phyloP scores from a whole-genome alignment of 2,888 invertebrate species.

The Pyrgus malvae region DNA sequence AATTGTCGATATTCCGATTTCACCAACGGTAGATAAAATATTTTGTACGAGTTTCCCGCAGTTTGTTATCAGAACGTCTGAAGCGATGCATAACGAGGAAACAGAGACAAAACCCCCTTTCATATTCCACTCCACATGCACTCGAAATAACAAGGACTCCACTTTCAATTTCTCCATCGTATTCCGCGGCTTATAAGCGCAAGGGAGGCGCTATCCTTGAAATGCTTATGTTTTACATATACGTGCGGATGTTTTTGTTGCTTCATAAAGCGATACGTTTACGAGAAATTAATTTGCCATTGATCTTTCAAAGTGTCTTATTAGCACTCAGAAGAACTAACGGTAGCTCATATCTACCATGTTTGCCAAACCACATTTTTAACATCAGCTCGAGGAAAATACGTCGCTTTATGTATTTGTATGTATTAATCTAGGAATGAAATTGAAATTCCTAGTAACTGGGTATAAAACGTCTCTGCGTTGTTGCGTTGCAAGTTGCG shows the following conservation, averaged over 20 bases:
- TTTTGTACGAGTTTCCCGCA: conserved; percentile 48
- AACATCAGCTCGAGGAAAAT: no score
- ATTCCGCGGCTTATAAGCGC: conserved; percentile 58
- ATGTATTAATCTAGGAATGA: no score
- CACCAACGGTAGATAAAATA: conserved; percentile 41
- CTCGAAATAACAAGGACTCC: conserved; percentile 79
- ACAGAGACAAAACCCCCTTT: conserved; percentile 72
- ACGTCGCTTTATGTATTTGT: no score
- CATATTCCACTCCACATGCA: conserved; percentile 73
- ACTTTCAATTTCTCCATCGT: conserved; percentile 70
- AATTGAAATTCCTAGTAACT: no score
- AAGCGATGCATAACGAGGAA: conserved; percentile 71
- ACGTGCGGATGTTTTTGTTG: conserved; percentile 52
- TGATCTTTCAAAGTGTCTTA: no score
- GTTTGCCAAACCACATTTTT: no score
- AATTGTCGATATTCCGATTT: conserved; percentile 26
- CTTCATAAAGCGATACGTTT: conserved; percentile 44
- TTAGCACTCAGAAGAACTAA: no score
- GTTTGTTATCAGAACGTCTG: conserved; percentile 76
- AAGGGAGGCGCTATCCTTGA: conserved; percentile 51
- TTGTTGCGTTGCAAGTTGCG: no score
- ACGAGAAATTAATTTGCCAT: conserved; percentile 47
- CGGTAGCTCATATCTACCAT: no score
- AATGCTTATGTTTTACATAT: conserved; percentile 64
- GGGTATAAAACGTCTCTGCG: no score